Conservation (phyloP, 1,140 invertebrate genomes). For the Cylas formicarius region DNA sequence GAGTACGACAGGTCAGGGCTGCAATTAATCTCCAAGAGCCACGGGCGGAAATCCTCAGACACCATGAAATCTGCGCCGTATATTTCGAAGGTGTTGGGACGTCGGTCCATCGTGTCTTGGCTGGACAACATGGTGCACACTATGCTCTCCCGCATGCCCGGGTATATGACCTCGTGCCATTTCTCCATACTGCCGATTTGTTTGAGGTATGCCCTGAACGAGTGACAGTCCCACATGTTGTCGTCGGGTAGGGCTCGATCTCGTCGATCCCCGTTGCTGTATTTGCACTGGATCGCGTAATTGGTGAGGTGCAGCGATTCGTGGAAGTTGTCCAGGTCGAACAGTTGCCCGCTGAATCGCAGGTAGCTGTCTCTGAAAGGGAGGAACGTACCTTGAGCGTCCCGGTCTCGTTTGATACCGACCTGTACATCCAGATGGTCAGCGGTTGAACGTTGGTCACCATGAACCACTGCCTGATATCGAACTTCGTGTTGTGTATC, state of each 20-base stretch:
- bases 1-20: conserved; percentile 85
- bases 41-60: conserved; percentile 80
- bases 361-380: conserved; percentile 75
- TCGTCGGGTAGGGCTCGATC: conserved; percentile 68
- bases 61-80: conserved; percentile 93
- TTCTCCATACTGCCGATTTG: conserved; percentile 64
- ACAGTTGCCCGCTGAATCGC: conserved; percentile 87
- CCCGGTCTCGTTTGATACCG: neutral
- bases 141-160: conserved; percentile 79
- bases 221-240: conserved; percentile 83
- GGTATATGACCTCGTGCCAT: conserved; percentile 54
- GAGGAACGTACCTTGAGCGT: too few species aligned
- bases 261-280: conserved; percentile 69
- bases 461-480: conserved; percentile 90
- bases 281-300: conserved; percentile 87
- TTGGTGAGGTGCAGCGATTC: conserved; percentile 92
- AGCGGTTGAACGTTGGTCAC: conserved; percentile 83
- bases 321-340: conserved; percentile 81
- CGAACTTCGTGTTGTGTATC: conserved; percentile 87
- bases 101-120: conserved; percentile 77
- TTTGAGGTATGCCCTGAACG: conserved; percentile 65
- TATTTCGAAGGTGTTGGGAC: conserved; percentile 85
- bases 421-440: conserved; percentile 90
- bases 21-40: conserved; percentile 92
- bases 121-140: conserved; percentile 79